Percentiles rank a stretch among this genome's conserved stretches.
Conservation (phyloP, 2,113 vertebrate species). For the Danionella cerebrum region DNA sequence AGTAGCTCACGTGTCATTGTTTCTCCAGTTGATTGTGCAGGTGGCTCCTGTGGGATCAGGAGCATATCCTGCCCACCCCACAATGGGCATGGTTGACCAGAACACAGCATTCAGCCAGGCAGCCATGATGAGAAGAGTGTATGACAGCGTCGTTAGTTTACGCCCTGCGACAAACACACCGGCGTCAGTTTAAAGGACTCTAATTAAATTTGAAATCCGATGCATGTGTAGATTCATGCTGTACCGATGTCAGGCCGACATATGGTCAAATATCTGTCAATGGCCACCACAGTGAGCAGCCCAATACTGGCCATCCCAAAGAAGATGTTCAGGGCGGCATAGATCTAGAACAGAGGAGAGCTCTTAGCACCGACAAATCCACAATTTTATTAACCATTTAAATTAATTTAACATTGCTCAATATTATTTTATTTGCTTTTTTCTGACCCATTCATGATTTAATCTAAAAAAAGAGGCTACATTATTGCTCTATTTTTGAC, state of each 20-base stretch:
- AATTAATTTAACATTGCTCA: no score
- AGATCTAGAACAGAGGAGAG: conserved; percentile 75
- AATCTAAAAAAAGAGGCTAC: no score
- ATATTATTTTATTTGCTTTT: no score
- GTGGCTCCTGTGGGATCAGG: conserved; percentile 94
- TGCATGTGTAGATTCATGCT: conserved; percentile 34
- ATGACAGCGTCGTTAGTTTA: conserved; percentile 76
- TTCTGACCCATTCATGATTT: no score
- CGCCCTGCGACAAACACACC: conserved; percentile 63
- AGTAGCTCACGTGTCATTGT: conserved; percentile 78
- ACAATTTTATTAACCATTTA: no score
- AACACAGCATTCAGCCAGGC: conserved; percentile 93
- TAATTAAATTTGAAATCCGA: no score
- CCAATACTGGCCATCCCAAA: conserved; percentile 98
- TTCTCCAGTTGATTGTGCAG: conserved; percentile 92
- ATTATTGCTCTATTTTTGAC: no score
- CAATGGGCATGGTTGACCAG: conserved; percentile 85
- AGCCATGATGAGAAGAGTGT: conserved; percentile 73
- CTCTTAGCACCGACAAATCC: no score
- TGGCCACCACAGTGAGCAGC: conserved; percentile 84
- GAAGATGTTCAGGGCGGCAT: conserved; percentile 95
- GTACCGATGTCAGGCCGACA: conserved; percentile 87
- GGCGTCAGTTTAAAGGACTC: no score
- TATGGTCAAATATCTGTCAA: conserved; percentile 88
- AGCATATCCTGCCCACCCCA: conserved; percentile 89